Conservation (phyloP, 2,113 vertebrate species). For the Motacilla alba region DNA sequence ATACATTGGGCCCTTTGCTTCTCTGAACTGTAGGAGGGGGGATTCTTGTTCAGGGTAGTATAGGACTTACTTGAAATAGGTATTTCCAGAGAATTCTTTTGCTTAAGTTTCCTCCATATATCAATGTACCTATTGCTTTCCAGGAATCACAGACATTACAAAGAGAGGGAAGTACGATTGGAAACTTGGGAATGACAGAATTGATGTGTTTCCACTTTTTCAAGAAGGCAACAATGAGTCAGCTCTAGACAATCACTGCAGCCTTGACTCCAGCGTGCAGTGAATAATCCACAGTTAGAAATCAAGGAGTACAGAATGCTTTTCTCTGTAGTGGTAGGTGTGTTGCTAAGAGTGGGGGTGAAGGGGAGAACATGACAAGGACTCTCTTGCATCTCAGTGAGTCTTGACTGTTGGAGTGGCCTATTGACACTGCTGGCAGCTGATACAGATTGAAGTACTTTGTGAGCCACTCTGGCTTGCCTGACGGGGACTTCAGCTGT, state of each 20-base stretch:
- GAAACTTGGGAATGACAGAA: neutral
- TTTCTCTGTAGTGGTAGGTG: neutral
- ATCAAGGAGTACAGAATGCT: neutral
- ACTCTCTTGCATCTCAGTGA: neutral
- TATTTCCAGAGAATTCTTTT: neutral
- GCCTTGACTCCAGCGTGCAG: neutral
- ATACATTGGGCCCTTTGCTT: neutral
- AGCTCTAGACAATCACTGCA: neutral
- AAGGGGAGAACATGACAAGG: conserved; percentile 7
- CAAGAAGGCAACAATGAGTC: neutral
- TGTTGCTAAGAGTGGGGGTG: neutral
- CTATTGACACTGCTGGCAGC: conserved; percentile 4
- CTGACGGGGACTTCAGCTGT: neutral
- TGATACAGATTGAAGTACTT: conserved; percentile 6
- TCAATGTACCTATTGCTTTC: neutral
- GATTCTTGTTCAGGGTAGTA: neutral
- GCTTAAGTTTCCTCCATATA: neutral
- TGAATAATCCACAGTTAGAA: neutral
- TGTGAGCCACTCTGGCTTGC: neutral
- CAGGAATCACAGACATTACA: neutral
- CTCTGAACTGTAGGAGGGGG: neutral
- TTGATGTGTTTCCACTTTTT: neutral
- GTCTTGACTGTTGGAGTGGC: conserved; percentile 36
- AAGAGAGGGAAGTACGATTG: neutral
- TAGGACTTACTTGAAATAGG: neutral